Evolutionary conservation across 2,113 vertebrate genomes (phyloP).

Genomic region (Grantiella picta): DNA sequence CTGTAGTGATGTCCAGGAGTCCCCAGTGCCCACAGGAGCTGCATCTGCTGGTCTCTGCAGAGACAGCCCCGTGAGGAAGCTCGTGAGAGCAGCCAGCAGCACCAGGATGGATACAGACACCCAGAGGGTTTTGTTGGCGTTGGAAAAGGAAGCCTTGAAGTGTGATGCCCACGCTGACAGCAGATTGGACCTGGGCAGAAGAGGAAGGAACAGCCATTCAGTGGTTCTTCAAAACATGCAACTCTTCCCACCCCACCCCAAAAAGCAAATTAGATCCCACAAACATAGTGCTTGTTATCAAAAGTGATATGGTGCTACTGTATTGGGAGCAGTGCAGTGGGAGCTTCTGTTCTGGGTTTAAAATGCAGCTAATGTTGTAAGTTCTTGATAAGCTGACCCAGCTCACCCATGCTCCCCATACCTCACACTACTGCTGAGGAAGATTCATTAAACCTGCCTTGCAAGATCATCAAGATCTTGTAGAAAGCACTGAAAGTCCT

Average conservation of each 20-base stretch:
- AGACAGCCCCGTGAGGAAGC: constrained; percentile 82
- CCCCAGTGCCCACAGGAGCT: constrained; percentile 82
- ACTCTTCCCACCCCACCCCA: neutral
- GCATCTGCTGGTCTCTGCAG: constrained; percentile 86
- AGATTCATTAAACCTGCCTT: neutral
- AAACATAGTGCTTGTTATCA: neutral
- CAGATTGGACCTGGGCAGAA: constrained; percentile 24
- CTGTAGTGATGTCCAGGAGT: constrained; percentile 88
- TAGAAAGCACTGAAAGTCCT: neutral
- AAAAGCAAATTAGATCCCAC: neutral
- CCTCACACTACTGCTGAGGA: neutral
- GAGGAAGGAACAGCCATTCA: neutral
- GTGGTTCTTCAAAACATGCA: neutral
- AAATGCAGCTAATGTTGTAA: neutral
- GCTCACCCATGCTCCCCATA: neutral
- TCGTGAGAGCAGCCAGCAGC: constrained; percentile 81
- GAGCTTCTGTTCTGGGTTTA: neutral
- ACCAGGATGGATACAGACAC: constrained; percentile 76
- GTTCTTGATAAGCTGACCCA: neutral
- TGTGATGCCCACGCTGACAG: constrained; percentile 25
- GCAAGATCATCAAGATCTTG: neutral
- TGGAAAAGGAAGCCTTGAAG: constrained; percentile 60
- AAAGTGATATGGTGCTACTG: neutral
- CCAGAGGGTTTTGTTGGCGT: constrained; percentile 75
- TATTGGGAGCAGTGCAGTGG: neutral